Percentiles rank a stretch among this genome's conserved stretches.
These are phyloP conservation scores for Hypena proboscidalis DNA, from an alignment of 2,888 invertebrate genomes.

Conservation along the genomic window DNA sequence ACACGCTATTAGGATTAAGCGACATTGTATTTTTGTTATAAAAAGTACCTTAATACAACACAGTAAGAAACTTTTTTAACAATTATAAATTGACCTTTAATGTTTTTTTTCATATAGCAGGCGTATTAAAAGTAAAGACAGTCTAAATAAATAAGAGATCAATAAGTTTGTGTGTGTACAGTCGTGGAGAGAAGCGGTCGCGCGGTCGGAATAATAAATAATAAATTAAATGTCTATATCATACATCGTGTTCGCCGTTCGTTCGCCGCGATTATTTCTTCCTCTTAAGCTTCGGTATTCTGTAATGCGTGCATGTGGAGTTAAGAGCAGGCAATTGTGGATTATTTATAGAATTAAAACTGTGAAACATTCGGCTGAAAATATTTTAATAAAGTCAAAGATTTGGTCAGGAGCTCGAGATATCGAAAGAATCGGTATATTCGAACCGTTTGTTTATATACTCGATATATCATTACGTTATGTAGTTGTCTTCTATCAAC, in stretches of 20 bases:
- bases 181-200: slow-evolving; percentile 31
- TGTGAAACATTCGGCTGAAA: slow-evolving; percentile 31
- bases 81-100: too few species aligned
- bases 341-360: slow-evolving; percentile 27
- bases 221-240: slow-evolving; percentile 74
- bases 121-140: too few species aligned
- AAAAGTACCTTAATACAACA: too few species aligned
- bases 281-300: slow-evolving; percentile 82
- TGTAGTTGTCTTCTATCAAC: too few species aligned
- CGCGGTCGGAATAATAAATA: slow-evolving; percentile 62
- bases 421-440: too few species aligned
- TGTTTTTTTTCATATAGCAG: too few species aligned
- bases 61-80: too few species aligned
- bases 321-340: slow-evolving; percentile 63
- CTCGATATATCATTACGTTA: too few species aligned
- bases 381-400: too few species aligned
- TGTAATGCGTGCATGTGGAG: slow-evolving; percentile 76
- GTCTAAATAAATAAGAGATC: slow-evolving; percentile 54
- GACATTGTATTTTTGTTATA: slow-evolving; percentile 2
- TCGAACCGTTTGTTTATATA: too few species aligned
- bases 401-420: too few species aligned
- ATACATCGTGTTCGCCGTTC: slow-evolving; percentile 75
- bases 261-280: slow-evolving; percentile 72
- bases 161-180: slow-evolving; percentile 24
- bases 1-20: not conserved